Evolutionary conservation across 1,140 invertebrate genomes (phyloP), one percentile per base, ranked within the genome.

Genomic region (Drosophila lowei): DNA sequence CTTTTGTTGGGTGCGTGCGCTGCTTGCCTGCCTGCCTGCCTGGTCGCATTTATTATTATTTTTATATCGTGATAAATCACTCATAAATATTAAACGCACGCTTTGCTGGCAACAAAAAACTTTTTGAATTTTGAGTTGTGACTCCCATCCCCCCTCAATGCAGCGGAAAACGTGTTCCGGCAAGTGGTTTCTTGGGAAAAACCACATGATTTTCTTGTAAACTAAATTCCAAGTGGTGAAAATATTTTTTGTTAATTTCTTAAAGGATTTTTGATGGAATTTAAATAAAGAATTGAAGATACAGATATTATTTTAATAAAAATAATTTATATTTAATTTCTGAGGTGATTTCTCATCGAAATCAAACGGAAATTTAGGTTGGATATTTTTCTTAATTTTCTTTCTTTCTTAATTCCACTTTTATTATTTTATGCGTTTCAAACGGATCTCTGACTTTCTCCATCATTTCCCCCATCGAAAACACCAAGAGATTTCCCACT

Each of bases 61-160:
- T 88, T 88, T 88, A 88, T 88, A 83, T 88, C 83, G 83, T 88
- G 83, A 88, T 88, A 88, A 88, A 88, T 88, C 83, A 88, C 83
- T 88, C 83, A 88, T 88, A 88, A 88, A 88, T 88, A 88, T 88
- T 88, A 88, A 88, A 88, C 78, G 83, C 84, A 88, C 84, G 83
- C 83, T 86, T 86, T 48, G 63, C 60, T 49, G 53, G 5, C 50
- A 61, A 67, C 34, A 59, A 70, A 47, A 77, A 76, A 77, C 48
- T 86, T 88, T 77, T 86, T 57, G 71, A 89, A 72, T 86, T 86
- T 86, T 83, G 50, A 86, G 64, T 58, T 67, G 47, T 21, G 25
- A 13, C 8, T 3, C 3, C 9, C 3, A 3, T 9, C 8, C 15
- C 48, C 18, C 30, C 3, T 15, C 48, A 13, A 50, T 53, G 41